Base-by-base conservation (phyloP, 2,888 invertebrate species). In the Plagodis pulveraria region DNA sequence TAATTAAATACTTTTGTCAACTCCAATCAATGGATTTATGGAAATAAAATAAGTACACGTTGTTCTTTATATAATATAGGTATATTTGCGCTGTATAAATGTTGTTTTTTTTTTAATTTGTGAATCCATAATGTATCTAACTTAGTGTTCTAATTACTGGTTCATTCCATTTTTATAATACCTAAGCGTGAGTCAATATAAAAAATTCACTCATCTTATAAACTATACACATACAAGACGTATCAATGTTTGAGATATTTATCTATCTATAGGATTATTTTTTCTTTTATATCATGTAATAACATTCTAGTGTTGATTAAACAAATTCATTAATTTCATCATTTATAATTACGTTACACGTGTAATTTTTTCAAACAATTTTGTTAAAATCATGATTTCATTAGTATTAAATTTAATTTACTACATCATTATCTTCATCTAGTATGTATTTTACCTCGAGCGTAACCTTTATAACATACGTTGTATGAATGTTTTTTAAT, bases 401-500 rank as follows among this genome's bases (percentile, higher is more conserved):
- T 38, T 38, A 9, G 32, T 50, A 33, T 50, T 41, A n/a, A 42
- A 12, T 42, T 11, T 40, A 49, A 40, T 34, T 42, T 12, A 48
- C 48, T 41, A 34, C 34, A 8, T 5, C 22, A 11, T 34, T 34
- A 33, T 6, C 35, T 42, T 46, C 9, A 49, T 50, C n/a, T 40
- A 49, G n/a, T 49, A 35, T 59, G 59, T 59, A 50, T 47, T 54
- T 34, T 35, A 46, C 33, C 12, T 45, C 11, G 40, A 43, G 12
- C 46, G 47, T 33, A 43, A 33, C 33, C 33, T n/a, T 33, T 22
- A 22, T 22, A 22, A 22, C 22, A 48, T 32, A 49, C 38, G 22
- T 38, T 51, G 60, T 66, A 61, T 60, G 52, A 36, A 58, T 64
- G 52, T 77, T 73, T 67, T n/a, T 66, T 36, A 85, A 85, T 85